Evolutionary conservation across 2,888 invertebrate species (phyloP), one percentile per base, ranked within the genome.

Genomic region (Poecilus cupreus): DNA sequence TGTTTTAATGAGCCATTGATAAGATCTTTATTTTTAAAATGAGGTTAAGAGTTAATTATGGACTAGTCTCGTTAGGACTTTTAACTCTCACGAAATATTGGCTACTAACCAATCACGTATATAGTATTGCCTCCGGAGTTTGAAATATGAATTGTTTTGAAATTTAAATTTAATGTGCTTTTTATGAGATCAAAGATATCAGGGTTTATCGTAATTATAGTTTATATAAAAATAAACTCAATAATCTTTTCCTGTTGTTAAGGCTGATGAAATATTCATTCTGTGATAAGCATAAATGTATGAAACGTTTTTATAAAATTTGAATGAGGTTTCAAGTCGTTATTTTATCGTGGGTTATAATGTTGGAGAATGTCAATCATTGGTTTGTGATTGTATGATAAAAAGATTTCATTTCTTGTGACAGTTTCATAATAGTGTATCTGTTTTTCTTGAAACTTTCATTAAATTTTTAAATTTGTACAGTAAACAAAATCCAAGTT

Each of bases 1-100:
- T 77, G 76, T 77, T 77, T 77, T 77, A 77, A 77, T 77, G 76
- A 77, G 76, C 11, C 57, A 37, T 18, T 57, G 76, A 77, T 77
- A 77, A 77, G 76, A 77, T 77, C 76, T 77, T 76, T 77, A 77
- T 77, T 77, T 57, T 77, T 32, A 57, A 77, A 77, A 77, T 77
- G 76, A 77, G 76, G 76, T 77, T 77, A 77, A 57, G 37, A 77
- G 76, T 57, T 77, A 77, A 77, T 77, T 77, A 77, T 77, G 76
- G 76, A 57, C 39, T 37, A 57, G 76, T 77, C 76, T 77, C 60
- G 76, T 77, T 77, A 77, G 76, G 46, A 77, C n/a, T 77, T 77
- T 76, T 57, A 22, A 43, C 76, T 43, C 57, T 54, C 76, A 77
- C 57, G 76, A 77, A 77, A 77, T 75, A 75, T 54, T 57, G 32